These are phyloP conservation scores for Xyliphius kryptos DNA, from an alignment of 2,113 vertebrate species.

Conservation along the genomic window DNA sequence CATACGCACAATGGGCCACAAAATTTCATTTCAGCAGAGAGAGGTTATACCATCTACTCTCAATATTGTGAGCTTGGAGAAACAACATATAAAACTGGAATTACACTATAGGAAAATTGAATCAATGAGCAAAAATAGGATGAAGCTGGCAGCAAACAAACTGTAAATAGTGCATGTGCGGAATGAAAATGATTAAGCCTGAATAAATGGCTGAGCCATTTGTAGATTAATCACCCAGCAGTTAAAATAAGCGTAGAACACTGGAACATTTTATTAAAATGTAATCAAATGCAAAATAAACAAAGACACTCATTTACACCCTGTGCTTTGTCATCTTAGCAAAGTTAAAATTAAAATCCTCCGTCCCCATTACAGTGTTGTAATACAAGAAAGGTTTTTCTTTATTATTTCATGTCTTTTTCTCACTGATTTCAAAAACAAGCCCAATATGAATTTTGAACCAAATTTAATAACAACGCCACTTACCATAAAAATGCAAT, in stretches of 20 bases:
- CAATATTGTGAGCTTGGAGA: too few species aligned
- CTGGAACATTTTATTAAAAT: not conserved
- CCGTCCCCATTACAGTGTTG: too few species aligned
- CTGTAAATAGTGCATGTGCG: not conserved
- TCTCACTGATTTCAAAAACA: too few species aligned
- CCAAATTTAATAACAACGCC: too few species aligned
- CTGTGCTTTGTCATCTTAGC: not conserved
- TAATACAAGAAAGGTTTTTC: too few species aligned
- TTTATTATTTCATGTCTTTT: too few species aligned
- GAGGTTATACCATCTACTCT: too few species aligned
- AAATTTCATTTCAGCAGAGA: not conserved
- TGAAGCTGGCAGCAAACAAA: not conserved
- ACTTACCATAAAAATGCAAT: too few species aligned
- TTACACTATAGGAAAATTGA: not conserved
- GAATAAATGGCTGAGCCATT: not conserved
- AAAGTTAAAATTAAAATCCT: too few species aligned
- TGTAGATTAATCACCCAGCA: not conserved
- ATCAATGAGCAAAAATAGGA: not conserved
- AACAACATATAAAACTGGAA: too few species aligned
- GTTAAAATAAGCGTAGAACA: not conserved
- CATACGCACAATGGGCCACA: not conserved
- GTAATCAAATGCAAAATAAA: not conserved
- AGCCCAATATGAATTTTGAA: too few species aligned
- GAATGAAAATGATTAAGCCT: not conserved
- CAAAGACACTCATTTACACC: not conserved